Base-by-base conservation (phyloP, 1,140 invertebrate genomes). In the Pseudobourletiella spinata region DNA sequence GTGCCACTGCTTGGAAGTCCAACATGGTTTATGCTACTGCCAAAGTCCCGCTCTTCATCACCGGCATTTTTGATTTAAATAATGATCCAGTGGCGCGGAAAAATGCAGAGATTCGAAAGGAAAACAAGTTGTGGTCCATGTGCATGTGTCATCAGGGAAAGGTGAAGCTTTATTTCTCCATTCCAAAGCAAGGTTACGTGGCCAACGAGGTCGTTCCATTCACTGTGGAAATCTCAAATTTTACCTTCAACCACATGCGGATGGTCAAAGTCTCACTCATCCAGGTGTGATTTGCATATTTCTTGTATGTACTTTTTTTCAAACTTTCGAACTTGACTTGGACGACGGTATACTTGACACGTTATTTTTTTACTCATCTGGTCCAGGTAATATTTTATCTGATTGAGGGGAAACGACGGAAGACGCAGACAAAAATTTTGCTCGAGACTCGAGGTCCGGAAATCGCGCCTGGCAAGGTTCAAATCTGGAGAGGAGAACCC, bases 41-140 rank as follows among this genome's bases (percentile, higher is more conserved):
- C 26, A 43, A 52, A 39, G 29, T 57, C 22, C 54, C 57, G 8
- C 66, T 69, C 25, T 61, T 61, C 2, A 64, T 69, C 22, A 66
- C 64, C 44, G 64, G 61, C 0, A 61, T 69, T 30, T 48, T 66
- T 24, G 67, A 69, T 50, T 48, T 69, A 28, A 69, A 69, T 51
- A 58, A 57, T 16, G 59, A 66, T 24, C 54, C 25, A 4, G 54
- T 55, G n/a, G 64, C 67, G n/a, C 52, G 44, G 28, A 64, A 64
- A n/a, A 43, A 43, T 2, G 50, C 18, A 3, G 55, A 60, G 48
- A 15, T 58, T 8, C 16, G 22, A 18, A 25, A 22, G 22, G 50
- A 54, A 22, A 54, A 28, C 30, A 54, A 54, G 22, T 15, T 54
- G 11, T 54, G 50, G 50, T 54, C 50, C 8, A 54, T 54, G 50